Evolutionary conservation across 2,888 invertebrate genomes (phyloP), one percentile per base, ranked within the genome.

Genomic region (Rotaria magnacalcarata): DNA sequence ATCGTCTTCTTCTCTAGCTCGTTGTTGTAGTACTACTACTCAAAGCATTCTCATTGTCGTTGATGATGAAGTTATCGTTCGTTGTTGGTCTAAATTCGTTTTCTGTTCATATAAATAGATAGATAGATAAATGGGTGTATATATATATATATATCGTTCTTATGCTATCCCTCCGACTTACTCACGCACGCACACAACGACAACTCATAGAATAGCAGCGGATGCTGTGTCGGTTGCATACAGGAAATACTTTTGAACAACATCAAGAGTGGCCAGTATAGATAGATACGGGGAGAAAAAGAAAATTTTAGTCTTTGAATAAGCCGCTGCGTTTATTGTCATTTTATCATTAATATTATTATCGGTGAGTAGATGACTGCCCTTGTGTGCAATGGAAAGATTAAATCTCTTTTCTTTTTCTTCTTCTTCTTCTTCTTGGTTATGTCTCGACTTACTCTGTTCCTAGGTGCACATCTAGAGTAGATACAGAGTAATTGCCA

Each of bases 291-390:
- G 0, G 19, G n/a, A 58, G 10, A 58, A 60, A 27, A 60, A 60
- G 58, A 58, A 60, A 60, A 60, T 27, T 60, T 60, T 60, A 60
- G 58, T 10, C 58, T 60, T 60, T 24, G 24, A 60, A 60, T n/a
- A 2, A 27, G 27, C 27, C 58, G 27, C n/a, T 24, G 56, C 7
- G 2, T 27, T 60, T 10, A 60, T 60, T 60, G 58, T 60, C n/a
- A 14, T 14, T 60, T 27, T 60, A 60, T 60, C 58, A 24, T 27
- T n/a, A 60, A 60, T 11, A 60, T 2, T 60, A 60, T 14, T 60
- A 60, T 60, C 58, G 58, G 58, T 60, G n/a, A 60, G 58, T 60
- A 27, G 58, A 60, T 60, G 58, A 60, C 58, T 60, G 58, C 58
- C 58, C 58, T 60, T 60, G 58, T 60, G 27, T 60, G n/a, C n/a